Evolutionary conservation across 2,113 vertebrate genomes (phyloP), one percentile per base, ranked within the genome.

Genomic region (Lamprologus sp.): DNA sequence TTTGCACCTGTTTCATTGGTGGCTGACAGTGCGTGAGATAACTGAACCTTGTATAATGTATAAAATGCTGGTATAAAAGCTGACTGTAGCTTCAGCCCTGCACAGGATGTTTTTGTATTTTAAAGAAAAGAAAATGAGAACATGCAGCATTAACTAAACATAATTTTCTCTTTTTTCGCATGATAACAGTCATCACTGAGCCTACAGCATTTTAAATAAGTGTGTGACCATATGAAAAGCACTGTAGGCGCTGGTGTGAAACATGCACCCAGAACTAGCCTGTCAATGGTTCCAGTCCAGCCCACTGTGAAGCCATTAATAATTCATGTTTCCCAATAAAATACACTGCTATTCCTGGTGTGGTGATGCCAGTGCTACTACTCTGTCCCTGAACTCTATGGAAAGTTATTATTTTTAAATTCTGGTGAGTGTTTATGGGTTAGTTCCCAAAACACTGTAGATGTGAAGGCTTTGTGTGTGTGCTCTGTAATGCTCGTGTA

Each of bases 1-100:
- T 89, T 83, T 90, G 86, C 82, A 90, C 83, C 87, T 88, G 89
- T 89, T 92, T 89, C 45, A 88, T 35, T 92, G 60, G 56, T 83
- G 81, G 83, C 84, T 58, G 51, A 86, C 86, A 83, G 47, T 88
- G 87, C 54, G n/a, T 37, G 53, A 84, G 55, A 73, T 87, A 89
- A 92, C 26, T 87, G 31, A 89, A 83, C 77, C 60, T 68, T 92
- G 85, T 85, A 53, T 73, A 86, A 81, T 21, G 26, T 79, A 54
- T 45, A 13, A 75, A 73, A 70, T 40, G 31, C n/a, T 54, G 13
- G 17, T 23, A 37, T 80, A 40, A 86, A 68, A 90, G 28, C 40
- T 75, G 49, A 79, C 19, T 88, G 63, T 53, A 17, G 73, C 37
- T 85, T 85, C 17, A 81, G 55, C 45, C 21, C 15, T 58, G 9